phyloP scores from a whole-genome alignment of 1,140 invertebrate genomes.

The Sycophaga agraensis region DNA sequence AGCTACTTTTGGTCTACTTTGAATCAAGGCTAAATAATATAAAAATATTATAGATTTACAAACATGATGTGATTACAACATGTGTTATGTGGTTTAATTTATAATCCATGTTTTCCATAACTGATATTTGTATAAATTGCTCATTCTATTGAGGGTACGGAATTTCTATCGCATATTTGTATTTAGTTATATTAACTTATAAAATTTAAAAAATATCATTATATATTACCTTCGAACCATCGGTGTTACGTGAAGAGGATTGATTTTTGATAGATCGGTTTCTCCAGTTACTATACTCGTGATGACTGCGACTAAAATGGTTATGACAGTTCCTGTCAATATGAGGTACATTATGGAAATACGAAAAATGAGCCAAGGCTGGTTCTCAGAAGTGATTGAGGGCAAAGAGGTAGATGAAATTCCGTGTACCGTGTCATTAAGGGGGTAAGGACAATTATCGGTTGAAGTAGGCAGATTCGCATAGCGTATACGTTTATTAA shows the following conservation, averaged over 20 bases:
- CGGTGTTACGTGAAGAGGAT: constrained; percentile 40
- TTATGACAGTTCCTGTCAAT: constrained; percentile 55
- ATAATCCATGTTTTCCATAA: too few relatives aligned
- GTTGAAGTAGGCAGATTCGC: constrained; percentile 44
- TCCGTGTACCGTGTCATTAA: constrained; percentile 17
- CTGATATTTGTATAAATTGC: too few relatives aligned
- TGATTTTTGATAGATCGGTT: constrained; percentile 29
- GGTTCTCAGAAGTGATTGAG: constrained; percentile 20
- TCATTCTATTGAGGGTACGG: too few relatives aligned
- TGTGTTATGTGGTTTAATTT: too few relatives aligned
- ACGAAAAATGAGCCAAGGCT: constrained; percentile 48
- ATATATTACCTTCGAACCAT: constrained; percentile 40
- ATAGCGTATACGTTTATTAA: constrained; percentile 39
- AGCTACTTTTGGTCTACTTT: too few relatives aligned
- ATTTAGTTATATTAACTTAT: too few relatives aligned
- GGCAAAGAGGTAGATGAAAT: constrained; percentile 15
- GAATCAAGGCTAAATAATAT: too few relatives aligned
- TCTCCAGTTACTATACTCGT: constrained; percentile 55
- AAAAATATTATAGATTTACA: too few relatives aligned
- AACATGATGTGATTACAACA: too few relatives aligned
- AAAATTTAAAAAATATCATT: too few relatives aligned
- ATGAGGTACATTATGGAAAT: constrained; percentile 64
- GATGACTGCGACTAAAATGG: constrained; percentile 51
- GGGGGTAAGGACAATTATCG: constrained; percentile 44
- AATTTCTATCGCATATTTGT: too few relatives aligned